These are phyloP conservation scores for Lagenorhynchus albirostris DNA, from an alignment of 2,113 vertebrate species.

Conservation along the genomic window DNA sequence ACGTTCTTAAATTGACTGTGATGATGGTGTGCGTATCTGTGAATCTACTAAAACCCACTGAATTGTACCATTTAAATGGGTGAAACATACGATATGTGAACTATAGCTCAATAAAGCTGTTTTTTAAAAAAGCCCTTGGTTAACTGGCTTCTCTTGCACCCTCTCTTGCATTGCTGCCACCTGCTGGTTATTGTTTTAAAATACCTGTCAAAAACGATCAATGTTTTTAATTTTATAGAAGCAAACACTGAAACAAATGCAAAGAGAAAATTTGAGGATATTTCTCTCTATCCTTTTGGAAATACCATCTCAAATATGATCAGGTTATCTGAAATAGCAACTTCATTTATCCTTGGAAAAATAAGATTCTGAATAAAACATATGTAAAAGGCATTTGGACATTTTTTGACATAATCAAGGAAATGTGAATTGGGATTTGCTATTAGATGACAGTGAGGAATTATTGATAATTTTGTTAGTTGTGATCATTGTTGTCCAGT, in stretches of 20 bases:
- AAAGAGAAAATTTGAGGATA: not conserved
- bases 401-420: not conserved
- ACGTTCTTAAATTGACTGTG: not conserved
- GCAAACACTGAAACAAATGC: not conserved
- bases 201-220: not conserved
- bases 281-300: not conserved
- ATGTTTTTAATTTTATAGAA: not conserved
- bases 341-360: not conserved
- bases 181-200: slow-evolving; percentile 17
- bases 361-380: not conserved
- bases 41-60: not conserved
- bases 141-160: not conserved
- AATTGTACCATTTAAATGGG: not conserved
- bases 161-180: not conserved
- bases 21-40: not conserved
- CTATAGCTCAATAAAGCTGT: not conserved
- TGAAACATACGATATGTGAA: not conserved
- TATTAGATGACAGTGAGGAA: not conserved
- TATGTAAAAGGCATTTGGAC: not conserved
- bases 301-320: not conserved
- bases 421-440: not conserved
- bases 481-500: not conserved
- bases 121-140: not conserved
- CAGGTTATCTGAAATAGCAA: not conserved
- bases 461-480: not conserved